A percentile compares a stretch with the other conserved stretches of the same genome.
Conservation (phyloP, 1,140 invertebrate genomes). For the Sarcophaga bullata region DNA sequence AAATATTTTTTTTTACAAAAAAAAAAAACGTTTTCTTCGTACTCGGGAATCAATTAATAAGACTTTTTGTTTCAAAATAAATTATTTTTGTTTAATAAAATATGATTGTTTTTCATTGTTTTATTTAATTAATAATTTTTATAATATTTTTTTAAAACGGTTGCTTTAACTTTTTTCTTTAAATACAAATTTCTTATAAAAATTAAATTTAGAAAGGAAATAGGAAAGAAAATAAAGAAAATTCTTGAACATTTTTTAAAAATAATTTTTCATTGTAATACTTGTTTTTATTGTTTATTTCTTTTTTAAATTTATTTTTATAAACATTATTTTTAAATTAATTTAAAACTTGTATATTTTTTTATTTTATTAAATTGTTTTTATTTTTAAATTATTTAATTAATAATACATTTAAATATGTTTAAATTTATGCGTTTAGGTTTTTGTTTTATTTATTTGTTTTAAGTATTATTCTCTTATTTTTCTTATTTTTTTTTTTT, state of each 20-base stretch:
- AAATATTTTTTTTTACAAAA: too few relatives aligned
- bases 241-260: too few relatives aligned
- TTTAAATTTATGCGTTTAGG: slow-evolving; percentile 36
- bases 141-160: slow-evolving; percentile 5
- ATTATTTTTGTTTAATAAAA: too few relatives aligned
- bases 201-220: background rate
- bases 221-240: background rate
- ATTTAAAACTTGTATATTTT: background rate
- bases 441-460: slow-evolving; percentile 31
- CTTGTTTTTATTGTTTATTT: background rate
- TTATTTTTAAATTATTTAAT: background rate
- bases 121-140: background rate
- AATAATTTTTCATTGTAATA: background rate
- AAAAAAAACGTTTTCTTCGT: too few relatives aligned
- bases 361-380: slow-evolving; percentile 1
- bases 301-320: background rate
- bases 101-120: too few relatives aligned
- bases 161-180: background rate
- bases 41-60: too few relatives aligned
- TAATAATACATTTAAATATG: slow-evolving; percentile 32
- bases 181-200: background rate
- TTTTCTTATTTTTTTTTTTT: background rate
- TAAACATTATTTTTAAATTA: slow-evolving; percentile 4
- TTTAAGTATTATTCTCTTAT: slow-evolving; percentile 21
- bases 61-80: too few relatives aligned